Base-by-base conservation (phyloP, 1,140 invertebrate genomes). In the Psix sp. region DNA sequence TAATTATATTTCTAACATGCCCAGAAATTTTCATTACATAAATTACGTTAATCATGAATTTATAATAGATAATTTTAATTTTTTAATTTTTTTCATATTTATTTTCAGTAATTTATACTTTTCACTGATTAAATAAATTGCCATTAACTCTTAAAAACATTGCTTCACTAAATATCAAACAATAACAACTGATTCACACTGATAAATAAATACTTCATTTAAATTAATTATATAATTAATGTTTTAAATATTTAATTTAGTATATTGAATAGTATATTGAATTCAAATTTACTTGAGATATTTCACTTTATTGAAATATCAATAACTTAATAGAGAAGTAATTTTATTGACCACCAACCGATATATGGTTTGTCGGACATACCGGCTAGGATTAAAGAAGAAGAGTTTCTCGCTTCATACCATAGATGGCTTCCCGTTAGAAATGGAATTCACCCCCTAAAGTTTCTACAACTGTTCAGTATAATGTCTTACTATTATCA, bases 361-460 rank as follows among this genome's bases (percentile, higher is more conserved):
- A 85, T 85, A 86, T 76, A 82, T 38, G 57, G 33, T 65, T 75
- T 67, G 52, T 45, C 46, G 43, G 71, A 63, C 51, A 85, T 86
- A 86, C 84, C 85, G 79, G 78, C 85, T 49, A 74, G 65, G 72
- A 56, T 76, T 76, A 60, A 77, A 82, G 71, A 52, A 46, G 52
- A 81, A 51, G 43, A 79, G 82, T 81, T 85, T 85, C 83, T 67
- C 54, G 59, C 73, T 49, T 68, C 65, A 46, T 38, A 80, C 85
- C 62, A 86, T 77, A 86, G 84, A 86, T 86, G 85, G 84, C 85
- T 71, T 63, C 77, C 78, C 76, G 74, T 85, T 83, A 73, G 76
- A 81, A 75, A 76, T 79, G 79, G 77, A 83, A 86, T 86, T 85
- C 82, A 84, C 77, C 85, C 84, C 85, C 78, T 77, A 79, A 82